Evolutionary conservation across 2,113 vertebrate species (phyloP).

Genomic region (Melanocharis versteri): DNA sequence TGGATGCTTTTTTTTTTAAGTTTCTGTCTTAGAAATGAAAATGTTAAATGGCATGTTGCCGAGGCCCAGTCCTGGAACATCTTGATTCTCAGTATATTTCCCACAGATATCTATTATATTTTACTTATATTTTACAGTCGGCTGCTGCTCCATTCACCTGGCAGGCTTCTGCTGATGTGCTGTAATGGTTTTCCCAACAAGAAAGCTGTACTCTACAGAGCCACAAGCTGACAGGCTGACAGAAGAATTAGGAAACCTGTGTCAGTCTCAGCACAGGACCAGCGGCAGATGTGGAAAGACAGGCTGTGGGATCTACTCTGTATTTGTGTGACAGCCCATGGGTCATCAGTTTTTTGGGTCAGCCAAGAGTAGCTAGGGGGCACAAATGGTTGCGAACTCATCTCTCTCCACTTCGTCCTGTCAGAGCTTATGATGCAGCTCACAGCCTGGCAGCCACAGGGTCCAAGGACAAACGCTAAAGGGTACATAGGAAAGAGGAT

Average conservation of each 20-base stretch:
- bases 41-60: background rate
- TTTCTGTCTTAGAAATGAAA: background rate
- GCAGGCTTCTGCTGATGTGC: background rate
- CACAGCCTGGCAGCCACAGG: background rate
- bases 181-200: background rate
- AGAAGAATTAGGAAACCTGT: background rate
- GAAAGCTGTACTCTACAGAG: background rate
- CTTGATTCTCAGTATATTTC: background rate
- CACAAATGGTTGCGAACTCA: background rate
- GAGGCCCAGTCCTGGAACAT: background rate
- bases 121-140: background rate
- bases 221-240: background rate
- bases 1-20: background rate
- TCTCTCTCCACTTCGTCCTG: background rate
- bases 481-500: background rate
- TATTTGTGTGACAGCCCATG: background rate
- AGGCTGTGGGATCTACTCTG: background rate
- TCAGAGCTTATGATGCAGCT: background rate
- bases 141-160: background rate
- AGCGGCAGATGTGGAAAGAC: background rate
- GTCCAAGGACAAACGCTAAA: background rate
- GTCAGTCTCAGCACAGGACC: background rate
- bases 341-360: constrained; percentile 24
- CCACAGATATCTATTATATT: background rate
- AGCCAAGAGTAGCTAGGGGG: constrained; percentile 23